phyloP scores from a whole-genome alignment of 2,888 invertebrate genomes.

The Endotricha flammealis region DNA sequence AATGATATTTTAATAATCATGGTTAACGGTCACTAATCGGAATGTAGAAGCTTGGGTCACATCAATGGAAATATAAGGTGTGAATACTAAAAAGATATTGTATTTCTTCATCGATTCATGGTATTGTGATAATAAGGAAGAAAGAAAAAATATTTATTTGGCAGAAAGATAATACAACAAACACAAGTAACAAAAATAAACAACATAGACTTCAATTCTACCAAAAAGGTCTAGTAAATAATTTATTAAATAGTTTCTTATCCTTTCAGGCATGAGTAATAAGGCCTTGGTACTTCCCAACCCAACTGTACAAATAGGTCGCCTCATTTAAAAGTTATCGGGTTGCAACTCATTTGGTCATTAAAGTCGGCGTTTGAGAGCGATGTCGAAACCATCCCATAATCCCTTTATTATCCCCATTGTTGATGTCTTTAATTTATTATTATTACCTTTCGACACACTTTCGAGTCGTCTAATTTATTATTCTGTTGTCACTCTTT shows the following conservation, averaged over 20 bases:
- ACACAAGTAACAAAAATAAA: too few relatives aligned
- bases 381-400: conserved; percentile 6
- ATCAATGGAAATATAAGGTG: conserved; percentile 3
- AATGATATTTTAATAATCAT: conserved; percentile 19
- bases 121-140: too few relatives aligned
- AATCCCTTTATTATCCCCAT: conserved; percentile 3
- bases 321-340: conserved; percentile 3
- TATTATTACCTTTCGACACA: conserved; percentile 8
- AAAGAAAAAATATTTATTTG: too few relatives aligned
- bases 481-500: conserved; percentile 1
- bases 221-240: too few relatives aligned
- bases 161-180: too few relatives aligned
- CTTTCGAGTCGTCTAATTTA: conserved; percentile 5
- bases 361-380: conserved; percentile 5
- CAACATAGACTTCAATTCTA: too few relatives aligned
- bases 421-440: conserved; percentile 5
- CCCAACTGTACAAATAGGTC: conserved; percentile 6
- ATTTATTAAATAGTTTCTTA: background rate
- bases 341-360: conserved; percentile 2
- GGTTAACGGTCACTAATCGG: conserved; percentile 20
- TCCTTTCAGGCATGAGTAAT: background rate
- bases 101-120: too few relatives aligned
- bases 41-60: conserved; percentile 23
- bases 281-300: background rate
- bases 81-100: too few relatives aligned